phyloP scores from a whole-genome alignment of 2,113 vertebrate genomes.

The Microcebus griseorufus region DNA sequence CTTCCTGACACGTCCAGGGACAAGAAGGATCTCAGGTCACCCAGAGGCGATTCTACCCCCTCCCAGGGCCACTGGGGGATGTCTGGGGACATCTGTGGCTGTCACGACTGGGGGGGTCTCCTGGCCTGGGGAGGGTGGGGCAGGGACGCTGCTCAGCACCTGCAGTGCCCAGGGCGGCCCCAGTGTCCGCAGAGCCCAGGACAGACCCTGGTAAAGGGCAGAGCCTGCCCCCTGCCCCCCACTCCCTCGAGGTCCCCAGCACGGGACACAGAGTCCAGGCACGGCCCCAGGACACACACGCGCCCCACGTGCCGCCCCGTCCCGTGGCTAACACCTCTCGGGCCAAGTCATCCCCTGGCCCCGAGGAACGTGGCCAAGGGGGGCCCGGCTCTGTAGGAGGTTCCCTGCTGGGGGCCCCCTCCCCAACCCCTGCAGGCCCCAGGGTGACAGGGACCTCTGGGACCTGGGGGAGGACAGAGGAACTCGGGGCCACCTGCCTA shows the following conservation, averaged over 20 bases:
- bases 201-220: background rate
- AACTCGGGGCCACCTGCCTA: background rate
- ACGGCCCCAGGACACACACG: background rate
- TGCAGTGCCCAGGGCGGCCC: fast-evolving
- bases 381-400: background rate
- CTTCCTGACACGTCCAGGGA: background rate
- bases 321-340: background rate
- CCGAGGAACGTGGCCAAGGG: background rate
- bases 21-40: background rate
- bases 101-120: background rate
- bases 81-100: background rate
- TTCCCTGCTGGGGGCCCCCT: background rate
- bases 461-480: background rate
- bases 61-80: background rate
- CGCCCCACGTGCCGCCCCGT: background rate
- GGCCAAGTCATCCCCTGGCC: background rate
- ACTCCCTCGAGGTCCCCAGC: fast-evolving
- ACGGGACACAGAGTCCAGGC: background rate
- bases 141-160: background rate
- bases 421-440: background rate
- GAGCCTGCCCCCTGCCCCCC: background rate
- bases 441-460: background rate
- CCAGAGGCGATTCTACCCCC: background rate
- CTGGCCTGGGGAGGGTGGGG: background rate
- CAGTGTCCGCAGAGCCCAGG: background rate